A percentile compares a stretch with the other conserved stretches of the same genome.
Evolutionary conservation across 2,797 vertebrate genomes (phyloP).

Genomic region (Peromyscus eremicus): DNA sequence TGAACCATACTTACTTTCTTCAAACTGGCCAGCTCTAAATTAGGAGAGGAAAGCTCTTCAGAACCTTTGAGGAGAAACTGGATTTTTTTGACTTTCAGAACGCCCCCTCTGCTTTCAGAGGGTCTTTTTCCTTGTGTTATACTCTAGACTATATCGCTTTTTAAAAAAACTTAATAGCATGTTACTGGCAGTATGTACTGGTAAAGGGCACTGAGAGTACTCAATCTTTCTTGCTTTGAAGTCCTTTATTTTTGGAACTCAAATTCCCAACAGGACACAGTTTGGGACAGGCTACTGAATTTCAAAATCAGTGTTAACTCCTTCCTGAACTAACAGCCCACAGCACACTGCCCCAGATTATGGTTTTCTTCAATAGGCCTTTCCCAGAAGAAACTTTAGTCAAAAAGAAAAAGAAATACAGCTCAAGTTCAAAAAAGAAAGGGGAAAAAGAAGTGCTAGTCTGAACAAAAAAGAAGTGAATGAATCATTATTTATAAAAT

Average conservation of each 20-base stretch:
- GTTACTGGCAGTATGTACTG: not conserved
- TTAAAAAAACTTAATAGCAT: not conserved
- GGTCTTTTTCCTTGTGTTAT: not conserved
- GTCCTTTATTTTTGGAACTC: conserved; percentile 35
- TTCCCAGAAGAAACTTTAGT: not conserved
- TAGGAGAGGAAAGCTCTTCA: not conserved
- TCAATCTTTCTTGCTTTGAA: not conserved
- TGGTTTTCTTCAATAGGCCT: not conserved
- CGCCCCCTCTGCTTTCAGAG: not conserved
- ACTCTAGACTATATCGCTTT: not conserved
- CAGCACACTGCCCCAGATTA: not conserved
- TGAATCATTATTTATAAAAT: not conserved
- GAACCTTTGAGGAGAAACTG: not conserved
- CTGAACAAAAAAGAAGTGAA: not conserved
- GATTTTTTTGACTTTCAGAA: too few relatives aligned
- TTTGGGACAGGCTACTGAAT: not conserved
- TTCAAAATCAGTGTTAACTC: not conserved
- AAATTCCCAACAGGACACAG: not conserved
- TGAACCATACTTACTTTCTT: not conserved
- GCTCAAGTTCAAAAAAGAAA: not conserved
- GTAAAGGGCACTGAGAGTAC: not conserved
- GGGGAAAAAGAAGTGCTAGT: not conserved
- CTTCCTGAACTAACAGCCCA: not conserved
- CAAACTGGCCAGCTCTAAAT: not conserved
- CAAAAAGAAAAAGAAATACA: not conserved